Percentiles rank a stretch among this genome's conserved stretches.
Evolutionary conservation across 2,113 vertebrate genomes (phyloP).

Genomic region (Paracanthobrama guichenoti): DNA sequence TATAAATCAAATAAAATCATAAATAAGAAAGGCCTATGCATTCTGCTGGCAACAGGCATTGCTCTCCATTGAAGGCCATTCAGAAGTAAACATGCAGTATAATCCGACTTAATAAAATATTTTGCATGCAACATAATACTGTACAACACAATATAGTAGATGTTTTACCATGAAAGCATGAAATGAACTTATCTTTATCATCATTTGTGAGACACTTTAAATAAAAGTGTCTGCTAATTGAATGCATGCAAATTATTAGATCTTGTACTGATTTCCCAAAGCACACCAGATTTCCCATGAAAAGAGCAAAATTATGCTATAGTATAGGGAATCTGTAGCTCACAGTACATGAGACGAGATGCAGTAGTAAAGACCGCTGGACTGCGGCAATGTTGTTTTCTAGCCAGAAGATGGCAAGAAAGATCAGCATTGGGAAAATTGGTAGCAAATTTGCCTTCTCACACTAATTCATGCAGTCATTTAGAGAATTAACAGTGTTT

Average conservation of each 20-base stretch:
- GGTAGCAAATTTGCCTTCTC: not conserved
- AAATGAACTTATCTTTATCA: too few relatives aligned
- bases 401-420: conserved; percentile 23
- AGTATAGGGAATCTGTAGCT: not conserved
- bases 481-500: not conserved
- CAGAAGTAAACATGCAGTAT: not conserved
- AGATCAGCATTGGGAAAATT: not conserved
- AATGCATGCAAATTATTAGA: not conserved
- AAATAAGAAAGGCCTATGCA: not conserved
- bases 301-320: not conserved
- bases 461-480: not conserved
- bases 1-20: not conserved
- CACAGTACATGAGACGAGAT: not conserved
- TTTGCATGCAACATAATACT: not conserved
- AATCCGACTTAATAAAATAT: not conserved
- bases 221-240: too few relatives aligned
- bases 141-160: not conserved
- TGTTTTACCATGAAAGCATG: not conserved
- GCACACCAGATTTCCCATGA: not conserved
- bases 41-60: not conserved
- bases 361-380: not conserved
- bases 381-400: not conserved
- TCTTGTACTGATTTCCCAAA: not conserved
- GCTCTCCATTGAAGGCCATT: not conserved
- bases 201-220: too few relatives aligned